phyloP scores from a whole-genome alignment of 2,797 vertebrate species.

The Clarias laeviceps region DNA sequence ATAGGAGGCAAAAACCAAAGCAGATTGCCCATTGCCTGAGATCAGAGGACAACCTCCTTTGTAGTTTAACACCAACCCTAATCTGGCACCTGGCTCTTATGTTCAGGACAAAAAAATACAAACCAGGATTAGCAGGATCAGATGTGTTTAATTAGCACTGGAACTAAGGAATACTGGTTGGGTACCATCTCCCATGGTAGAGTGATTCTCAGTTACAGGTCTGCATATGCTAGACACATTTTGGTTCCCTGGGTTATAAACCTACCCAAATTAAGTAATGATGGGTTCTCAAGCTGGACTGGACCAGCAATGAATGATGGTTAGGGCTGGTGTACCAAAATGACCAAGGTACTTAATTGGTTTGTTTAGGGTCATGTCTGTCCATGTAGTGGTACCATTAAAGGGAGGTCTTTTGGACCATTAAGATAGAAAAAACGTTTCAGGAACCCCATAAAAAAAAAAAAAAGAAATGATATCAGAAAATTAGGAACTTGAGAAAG shows the following conservation, averaged over 20 bases:
- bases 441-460: not conserved
- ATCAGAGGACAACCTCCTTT: not conserved
- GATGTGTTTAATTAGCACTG: conserved; percentile 7
- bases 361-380: not conserved
- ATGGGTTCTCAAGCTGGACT: not conserved
- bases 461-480: no score
- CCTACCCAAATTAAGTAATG: not conserved
- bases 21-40: not conserved
- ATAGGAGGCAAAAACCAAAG: conserved; percentile 19
- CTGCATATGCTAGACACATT: not conserved
- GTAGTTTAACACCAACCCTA: conserved; percentile 8
- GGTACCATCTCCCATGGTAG: conserved; percentile 5
- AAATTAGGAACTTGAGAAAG: not conserved
- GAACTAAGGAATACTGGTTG: not conserved
- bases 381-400: not conserved
- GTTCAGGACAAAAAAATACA: not conserved
- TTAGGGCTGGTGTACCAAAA: not conserved
- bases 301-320: not conserved
- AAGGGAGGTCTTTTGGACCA: not conserved
- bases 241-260: not conserved
- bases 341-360: not conserved
- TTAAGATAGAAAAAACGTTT: not conserved
- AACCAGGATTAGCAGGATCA: conserved; percentile 16
- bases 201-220: not conserved
- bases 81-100: conserved; percentile 20